These are phyloP conservation scores for Myripristis murdjan DNA, from an alignment of 2,797 vertebrate genomes.

Conservation along the genomic window DNA sequence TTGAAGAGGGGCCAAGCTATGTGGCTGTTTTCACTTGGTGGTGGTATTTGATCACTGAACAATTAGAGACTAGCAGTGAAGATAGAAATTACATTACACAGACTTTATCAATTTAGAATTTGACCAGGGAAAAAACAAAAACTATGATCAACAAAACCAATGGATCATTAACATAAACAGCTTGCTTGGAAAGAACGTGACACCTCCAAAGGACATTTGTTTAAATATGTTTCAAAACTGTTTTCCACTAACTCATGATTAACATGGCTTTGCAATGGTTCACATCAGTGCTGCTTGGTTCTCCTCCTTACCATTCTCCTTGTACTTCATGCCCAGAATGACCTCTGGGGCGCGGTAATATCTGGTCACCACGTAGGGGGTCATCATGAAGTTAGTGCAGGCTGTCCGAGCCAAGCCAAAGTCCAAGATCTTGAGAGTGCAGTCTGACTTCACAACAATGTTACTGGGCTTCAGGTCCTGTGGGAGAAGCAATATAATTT, in stretches of 20 bases:
- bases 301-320: slow-evolving; percentile 99
- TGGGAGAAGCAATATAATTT: slow-evolving; percentile 8
- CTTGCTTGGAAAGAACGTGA: neutral
- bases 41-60: no score
- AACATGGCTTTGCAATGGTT: no score
- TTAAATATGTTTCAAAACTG: no score
- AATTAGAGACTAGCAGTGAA: no score
- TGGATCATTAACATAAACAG: neutral
- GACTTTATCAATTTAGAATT: neutral
- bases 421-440: slow-evolving; percentile 98
- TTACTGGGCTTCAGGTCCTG: slow-evolving; percentile 99
- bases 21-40: no score
- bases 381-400: slow-evolving; percentile 99
- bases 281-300: neutral
- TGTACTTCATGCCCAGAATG: slow-evolving; percentile 99
- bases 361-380: slow-evolving; percentile 97
- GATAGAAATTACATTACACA: no score
- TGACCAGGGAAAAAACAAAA: neutral
- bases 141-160: neutral
- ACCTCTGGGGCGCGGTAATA: slow-evolving; percentile 99
- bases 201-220: neutral
- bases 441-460: slow-evolving; percentile 99
- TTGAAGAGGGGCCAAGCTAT: no score
- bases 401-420: slow-evolving; percentile 98
- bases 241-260: no score